Percentiles rank a stretch among this genome's conserved stretches.
These are phyloP conservation scores for Calyptommatus sinebrachiatus DNA, from an alignment of 2,113 vertebrate species.

Conservation along the genomic window DNA sequence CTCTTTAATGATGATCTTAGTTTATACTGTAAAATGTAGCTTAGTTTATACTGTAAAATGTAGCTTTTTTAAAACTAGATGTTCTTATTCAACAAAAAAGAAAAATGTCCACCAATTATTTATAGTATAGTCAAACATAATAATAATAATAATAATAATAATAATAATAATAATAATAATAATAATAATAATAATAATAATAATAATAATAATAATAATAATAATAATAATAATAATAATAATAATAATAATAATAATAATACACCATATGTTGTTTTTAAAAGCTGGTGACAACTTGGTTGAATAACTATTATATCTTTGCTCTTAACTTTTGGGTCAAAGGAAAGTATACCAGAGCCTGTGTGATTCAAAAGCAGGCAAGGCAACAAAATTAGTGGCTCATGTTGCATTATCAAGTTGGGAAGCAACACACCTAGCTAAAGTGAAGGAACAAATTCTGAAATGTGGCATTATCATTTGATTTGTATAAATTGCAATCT, in stretches of 20 bases:
- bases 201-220: too few species aligned
- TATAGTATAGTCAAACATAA: background rate
- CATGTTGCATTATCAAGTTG: background rate
- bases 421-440: background rate
- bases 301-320: conserved; percentile 21
- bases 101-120: background rate
- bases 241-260: too few species aligned
- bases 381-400: background rate
- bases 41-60: background rate
- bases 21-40: background rate
- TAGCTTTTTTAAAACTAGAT: background rate
- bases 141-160: too few species aligned
- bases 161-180: too few species aligned
- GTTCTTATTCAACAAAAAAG: background rate
- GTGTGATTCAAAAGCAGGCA: background rate
- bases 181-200: too few species aligned
- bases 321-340: conserved; percentile 11
- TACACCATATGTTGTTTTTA: conserved; percentile 3
- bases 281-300: background rate
- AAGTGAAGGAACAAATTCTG: conserved; percentile 8
- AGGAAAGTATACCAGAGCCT: background rate
- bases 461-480: conserved; percentile 4
- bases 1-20: background rate
- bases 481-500: too few species aligned
- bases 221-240: too few species aligned